phyloP scores from a whole-genome alignment of 2,797 vertebrate genomes.

The Tympanoctomys barrerae region DNA sequence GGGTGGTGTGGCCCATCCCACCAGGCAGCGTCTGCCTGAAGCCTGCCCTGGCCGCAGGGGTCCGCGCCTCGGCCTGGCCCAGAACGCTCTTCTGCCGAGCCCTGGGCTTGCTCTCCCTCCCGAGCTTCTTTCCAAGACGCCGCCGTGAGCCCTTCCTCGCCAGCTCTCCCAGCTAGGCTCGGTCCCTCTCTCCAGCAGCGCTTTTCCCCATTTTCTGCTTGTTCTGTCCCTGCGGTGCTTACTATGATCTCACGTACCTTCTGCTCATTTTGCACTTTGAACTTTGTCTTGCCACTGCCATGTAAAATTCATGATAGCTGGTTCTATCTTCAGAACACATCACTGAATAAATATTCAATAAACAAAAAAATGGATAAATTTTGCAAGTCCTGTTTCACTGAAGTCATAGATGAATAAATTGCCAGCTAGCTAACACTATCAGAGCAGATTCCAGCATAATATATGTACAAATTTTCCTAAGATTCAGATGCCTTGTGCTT shows the following conservation, averaged over 20 bases:
- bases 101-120: background rate
- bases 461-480: background rate
- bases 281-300: background rate
- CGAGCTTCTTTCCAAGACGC: background rate
- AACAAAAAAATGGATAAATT: background rate
- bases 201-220: background rate
- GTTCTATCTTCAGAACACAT: background rate
- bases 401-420: conserved; percentile 39
- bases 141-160: background rate
- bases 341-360: background rate
- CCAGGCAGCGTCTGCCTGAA: background rate
- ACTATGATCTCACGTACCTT: background rate
- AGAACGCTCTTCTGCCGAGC: background rate
- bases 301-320: conserved; percentile 3
- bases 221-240: background rate
- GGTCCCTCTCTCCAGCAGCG: background rate
- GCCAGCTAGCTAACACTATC: conserved; percentile 7
- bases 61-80: background rate
- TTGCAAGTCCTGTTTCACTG: background rate
- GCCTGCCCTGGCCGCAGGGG: fast-evolving
- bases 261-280: background rate
- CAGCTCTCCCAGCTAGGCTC: background rate
- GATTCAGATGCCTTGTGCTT: background rate
- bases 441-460: background rate
- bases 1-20: background rate